Base-by-base conservation (phyloP, 2,797 vertebrate genomes). In the Notamacropus eugenii region DNA sequence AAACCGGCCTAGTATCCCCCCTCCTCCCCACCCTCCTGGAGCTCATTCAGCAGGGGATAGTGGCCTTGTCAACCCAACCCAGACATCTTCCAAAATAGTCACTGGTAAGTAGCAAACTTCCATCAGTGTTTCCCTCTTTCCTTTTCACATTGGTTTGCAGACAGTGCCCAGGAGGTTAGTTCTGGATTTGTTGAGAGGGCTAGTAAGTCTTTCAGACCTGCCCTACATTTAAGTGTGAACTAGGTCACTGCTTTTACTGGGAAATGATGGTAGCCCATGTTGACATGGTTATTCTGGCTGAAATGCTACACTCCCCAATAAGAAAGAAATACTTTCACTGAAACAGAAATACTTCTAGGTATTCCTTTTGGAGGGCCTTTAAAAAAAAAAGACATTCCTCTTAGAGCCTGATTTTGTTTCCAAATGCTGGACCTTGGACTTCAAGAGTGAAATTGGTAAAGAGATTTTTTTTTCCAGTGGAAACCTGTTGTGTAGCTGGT, bases 1-100 rank as follows among this genome's bases (percentile, higher is more conserved):
- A 56, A 99, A 99, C 98, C 98, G 99, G 55, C 99, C 99, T 92
- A 99, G 95, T 6, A 56, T 99, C 92, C 99, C 99, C 0, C 99
- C 99, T 0, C 99, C 99, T 0, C 99, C 99, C 0, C 99, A 99
- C 93, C 99, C 99, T 27, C 98, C 98, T 0, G 59, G 97, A 27
- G 62, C 98, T 0, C 98, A 98, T 9, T 28, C 62, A 1, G 52
- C 98, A 0, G 98, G 95, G 52, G 98, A 98, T 0, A 98, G 97
- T 0, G 5, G 98, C 90, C 96, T 98, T 92, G 98, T 99, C 0
- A 98, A 97, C 31, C 96, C 99, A 93, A 98, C 99, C 0, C 97
- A 97, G 5, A 97, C 99, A 0, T 98, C 99, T 0, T 99, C 99
- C 97, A 99, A 98, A 98, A 98, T 99, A 54, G 99, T 99, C 92